Evolutionary conservation across 2,797 vertebrate genomes (phyloP).

Genomic region (Alosa sapidissima): DNA sequence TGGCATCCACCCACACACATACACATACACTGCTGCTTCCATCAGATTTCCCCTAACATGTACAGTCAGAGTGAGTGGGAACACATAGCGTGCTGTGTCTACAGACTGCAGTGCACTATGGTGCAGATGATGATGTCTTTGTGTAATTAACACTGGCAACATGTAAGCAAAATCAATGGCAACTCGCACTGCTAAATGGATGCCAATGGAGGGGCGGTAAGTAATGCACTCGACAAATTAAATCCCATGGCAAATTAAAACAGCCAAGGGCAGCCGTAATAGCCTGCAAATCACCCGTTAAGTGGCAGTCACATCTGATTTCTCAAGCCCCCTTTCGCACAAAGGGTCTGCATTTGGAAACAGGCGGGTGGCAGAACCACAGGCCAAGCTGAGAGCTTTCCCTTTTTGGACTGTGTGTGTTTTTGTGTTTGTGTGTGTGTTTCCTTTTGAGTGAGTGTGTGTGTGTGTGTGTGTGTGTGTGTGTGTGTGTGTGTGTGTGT

Average conservation of each 20-base stretch:
- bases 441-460: neutral
- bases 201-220: conserved; percentile 54
- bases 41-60: neutral
- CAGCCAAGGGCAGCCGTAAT: conserved; percentile 59
- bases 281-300: conserved; percentile 62
- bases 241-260: conserved; percentile 68
- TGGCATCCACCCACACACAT: neutral
- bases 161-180: conserved; percentile 49
- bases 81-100: neutral
- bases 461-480: neutral
- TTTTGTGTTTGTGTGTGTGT: neutral
- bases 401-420: neutral
- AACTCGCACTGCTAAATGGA: conserved; percentile 56
- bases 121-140: conserved; percentile 32
- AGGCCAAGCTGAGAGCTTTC: neutral
- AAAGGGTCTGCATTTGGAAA: neutral
- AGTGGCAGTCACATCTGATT: conserved; percentile 67
- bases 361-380: neutral
- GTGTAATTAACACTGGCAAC: conserved; percentile 39
- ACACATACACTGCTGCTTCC: neutral
- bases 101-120: neutral
- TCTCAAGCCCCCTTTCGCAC: conserved; percentile 30
- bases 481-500: neutral
- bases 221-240: conserved; percentile 60
- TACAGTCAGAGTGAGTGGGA: neutral